Base-by-base conservation (phyloP, 1,140 invertebrate species). In the Euwallacea similis region DNA sequence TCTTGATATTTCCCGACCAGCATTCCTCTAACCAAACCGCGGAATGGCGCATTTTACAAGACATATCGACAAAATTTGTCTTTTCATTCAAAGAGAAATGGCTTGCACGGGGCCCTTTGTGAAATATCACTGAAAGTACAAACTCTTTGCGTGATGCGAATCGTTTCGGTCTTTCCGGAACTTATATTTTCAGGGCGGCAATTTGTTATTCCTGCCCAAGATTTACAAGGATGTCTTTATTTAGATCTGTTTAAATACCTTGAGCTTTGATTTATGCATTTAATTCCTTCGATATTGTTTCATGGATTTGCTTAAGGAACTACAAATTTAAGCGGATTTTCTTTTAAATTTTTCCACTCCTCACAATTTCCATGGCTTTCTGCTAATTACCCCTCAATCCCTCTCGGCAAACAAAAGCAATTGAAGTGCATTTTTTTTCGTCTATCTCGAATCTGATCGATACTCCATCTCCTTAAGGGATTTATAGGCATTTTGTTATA, bases 401-500 rank as follows among this genome's bases (percentile, higher is more conserved):
- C 59, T 11, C 33, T 42, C 59, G 21, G 33, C 16, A 50, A 61
- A 61, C 11, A 61, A 61, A 0, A 11, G 42, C 8, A 11, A 61
- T 41, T 56, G 67, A 41, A 63, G 50, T 58, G 67, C 46, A 69
- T 44, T 69, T 61, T 69, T 63, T 55, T 61, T 54, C 21, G n/a
- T 16, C 42, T 53, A 8, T 58, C 10, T 58, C 21, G 21, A 43
- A 61, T 41, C n/a, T 9, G 21, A 66, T 58, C 62, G 62, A 71
- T 71, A 71, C 60, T 71, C 69, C 47, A 71, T 64, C 64, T 71
- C 66, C 63, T 59, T 55, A 56, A 21, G 64, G 70, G 70, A 72
- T 72, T 72, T 72, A 72, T 71, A 58, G 56, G 64, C 67, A 63
- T 72, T 72, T 72, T 67, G 56, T 72, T 66, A 46, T 61, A 67